Evolutionary conservation across 2,797 vertebrate species (phyloP), one percentile per base, ranked within the genome.

Genomic region (Borostomias antarcticus): DNA sequence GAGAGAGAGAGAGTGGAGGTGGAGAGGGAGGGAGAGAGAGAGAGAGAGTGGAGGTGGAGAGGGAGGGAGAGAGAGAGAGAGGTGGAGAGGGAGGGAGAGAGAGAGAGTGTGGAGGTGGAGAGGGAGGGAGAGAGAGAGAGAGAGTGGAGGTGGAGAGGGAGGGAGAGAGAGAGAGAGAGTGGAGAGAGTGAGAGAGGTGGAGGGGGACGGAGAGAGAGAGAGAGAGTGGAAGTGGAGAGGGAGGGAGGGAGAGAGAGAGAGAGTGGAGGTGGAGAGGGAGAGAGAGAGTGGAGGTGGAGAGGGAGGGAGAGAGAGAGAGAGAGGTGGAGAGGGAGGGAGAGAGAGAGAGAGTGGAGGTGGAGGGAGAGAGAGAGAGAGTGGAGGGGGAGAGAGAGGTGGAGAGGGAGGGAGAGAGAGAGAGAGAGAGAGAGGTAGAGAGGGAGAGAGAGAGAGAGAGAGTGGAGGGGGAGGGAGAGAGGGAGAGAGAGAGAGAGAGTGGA

Each of bases 321-420:
- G 8, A 32, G 3, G 47, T 8, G 25, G 19, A 37, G n/a, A 11
- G 10, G n/a, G 13, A 8, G 26, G 28, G 28, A 2, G 25, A 7
- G 4, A 30, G 10, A 51, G 25, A 11, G 2, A 26, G 11, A 32
- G 60, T 70, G 43, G 17, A 37, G 30, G 69, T 48, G 35, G 40
- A 40, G 64, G 60, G 72, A 64, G 66, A 53, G 71, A 76, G 70
- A 74, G 73, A 76, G 64, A 60, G n/a, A n/a, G n/a, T n/a, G n/a
- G n/a, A n/a, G n/a, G n/a, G n/a, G n/a, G 58, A 67, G 68, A 77
- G 78, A 83, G 66, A 77, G 76, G 69, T 68, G 73, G 60, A 77
- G 66, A 76, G 78, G 66, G 68, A 68, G 58, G 75, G 66, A 29
- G 69, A 71, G 73, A 75, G 63, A 64, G 37, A 58, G 72, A 29